These are phyloP conservation scores for Drosophila birchii DNA, from an alignment of 2,888 invertebrate species.

Conservation along the genomic window DNA sequence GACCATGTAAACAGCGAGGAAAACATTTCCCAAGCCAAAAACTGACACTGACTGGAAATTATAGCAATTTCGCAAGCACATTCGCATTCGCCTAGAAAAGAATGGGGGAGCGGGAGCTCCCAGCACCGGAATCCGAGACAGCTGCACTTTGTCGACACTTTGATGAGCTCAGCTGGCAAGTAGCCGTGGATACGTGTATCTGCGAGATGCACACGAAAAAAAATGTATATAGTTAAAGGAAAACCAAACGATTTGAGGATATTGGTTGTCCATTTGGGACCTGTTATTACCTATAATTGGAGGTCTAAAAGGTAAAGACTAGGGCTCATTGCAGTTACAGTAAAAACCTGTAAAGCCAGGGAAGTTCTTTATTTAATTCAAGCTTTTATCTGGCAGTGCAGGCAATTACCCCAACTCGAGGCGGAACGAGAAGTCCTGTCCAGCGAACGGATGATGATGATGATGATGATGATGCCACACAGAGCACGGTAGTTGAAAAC, in stretches of 20 bases:
- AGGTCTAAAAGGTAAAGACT: neutral
- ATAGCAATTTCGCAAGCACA: constrained; percentile 59
- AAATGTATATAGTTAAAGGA: neutral
- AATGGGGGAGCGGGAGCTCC: constrained; percentile 6
- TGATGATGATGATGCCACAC: constrained; percentile 47
- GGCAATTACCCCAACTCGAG: constrained; percentile 37
- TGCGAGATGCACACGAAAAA: constrained; percentile 33
- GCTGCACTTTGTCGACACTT: constrained; percentile 72
- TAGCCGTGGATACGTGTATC: constrained; percentile 36
- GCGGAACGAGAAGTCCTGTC: constrained; percentile 30
- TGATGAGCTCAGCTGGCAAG: constrained; percentile 64
- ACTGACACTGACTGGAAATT: constrained; percentile 65
- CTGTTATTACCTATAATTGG: neutral
- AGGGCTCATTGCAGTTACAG: neutral
- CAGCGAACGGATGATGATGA: constrained; percentile 13
- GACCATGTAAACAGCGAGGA: constrained; percentile 44
- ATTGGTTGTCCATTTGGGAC: neutral
- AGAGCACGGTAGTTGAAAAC: constrained; percentile 46
- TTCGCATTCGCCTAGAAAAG: constrained; percentile 5
- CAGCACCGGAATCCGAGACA: constrained; percentile 32
- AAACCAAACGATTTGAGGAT: neutral
- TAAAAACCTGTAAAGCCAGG: neutral
- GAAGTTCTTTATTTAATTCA: neutral
- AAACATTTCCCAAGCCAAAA: constrained; percentile 55
- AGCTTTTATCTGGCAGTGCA: constrained; percentile 5